These are phyloP conservation scores for Phylloscopus trochilus DNA, from an alignment of 2,113 vertebrate species.

Conservation along the genomic window DNA sequence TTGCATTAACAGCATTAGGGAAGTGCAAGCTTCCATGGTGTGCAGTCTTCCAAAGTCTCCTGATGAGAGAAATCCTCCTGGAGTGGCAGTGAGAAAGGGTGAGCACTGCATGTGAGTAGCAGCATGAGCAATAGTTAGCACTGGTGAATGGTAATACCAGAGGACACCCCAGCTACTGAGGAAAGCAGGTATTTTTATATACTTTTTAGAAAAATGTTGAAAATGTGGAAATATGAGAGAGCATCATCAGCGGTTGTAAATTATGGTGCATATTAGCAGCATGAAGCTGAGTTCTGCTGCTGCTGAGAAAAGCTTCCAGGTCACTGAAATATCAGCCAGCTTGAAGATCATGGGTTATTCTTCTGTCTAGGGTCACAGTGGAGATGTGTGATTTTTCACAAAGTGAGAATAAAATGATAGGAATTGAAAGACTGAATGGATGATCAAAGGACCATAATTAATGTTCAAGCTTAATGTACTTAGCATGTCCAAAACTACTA, in stretches of 20 bases:
- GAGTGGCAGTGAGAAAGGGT: not conserved
- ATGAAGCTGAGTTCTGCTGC: not conserved
- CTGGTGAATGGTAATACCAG: not conserved
- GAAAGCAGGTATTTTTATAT: not conserved
- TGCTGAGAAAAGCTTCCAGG: not conserved
- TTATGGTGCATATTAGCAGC: not conserved
- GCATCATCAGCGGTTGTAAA: not conserved
- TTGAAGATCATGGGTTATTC: not conserved
- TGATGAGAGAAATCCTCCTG: not conserved
- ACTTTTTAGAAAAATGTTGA: not conserved
- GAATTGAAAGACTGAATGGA: not conserved
- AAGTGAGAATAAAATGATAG: not conserved
- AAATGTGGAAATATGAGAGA: not conserved
- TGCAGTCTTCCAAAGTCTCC: not conserved
- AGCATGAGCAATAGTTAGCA: not conserved
- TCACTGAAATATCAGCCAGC: not conserved
- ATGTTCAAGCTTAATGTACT: not conserved
- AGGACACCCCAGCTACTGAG: not conserved
- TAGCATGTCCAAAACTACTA: not conserved
- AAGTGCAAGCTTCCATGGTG: not conserved
- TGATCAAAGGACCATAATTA: not conserved
- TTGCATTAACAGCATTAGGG: not conserved
- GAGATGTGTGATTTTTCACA: not conserved
- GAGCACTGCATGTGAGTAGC: not conserved
- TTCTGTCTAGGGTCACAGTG: not conserved